Evolutionary conservation across 2,888 invertebrate genomes (phyloP).

Genomic region (Melipona beecheii): DNA sequence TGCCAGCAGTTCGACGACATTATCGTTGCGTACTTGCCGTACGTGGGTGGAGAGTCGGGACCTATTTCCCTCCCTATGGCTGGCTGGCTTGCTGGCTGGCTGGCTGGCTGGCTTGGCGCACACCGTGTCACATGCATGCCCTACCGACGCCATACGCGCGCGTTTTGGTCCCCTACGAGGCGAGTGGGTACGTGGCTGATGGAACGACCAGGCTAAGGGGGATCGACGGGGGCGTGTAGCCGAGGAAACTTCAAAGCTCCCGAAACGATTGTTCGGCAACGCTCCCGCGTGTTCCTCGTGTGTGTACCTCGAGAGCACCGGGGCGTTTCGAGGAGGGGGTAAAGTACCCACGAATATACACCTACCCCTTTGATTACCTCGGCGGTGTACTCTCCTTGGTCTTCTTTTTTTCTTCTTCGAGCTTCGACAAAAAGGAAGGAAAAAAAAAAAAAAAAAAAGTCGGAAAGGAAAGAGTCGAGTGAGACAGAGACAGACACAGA

Average conservation of each 20-base stretch:
- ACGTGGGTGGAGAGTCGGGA: slow-evolving; percentile 58
- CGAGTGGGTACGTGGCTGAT: slow-evolving; percentile 39
- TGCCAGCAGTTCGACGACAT: slow-evolving; percentile 65
- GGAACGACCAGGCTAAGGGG: slow-evolving; percentile 36
- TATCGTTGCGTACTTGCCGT: slow-evolving; percentile 56
- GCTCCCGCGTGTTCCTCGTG: slow-evolving; percentile 68
- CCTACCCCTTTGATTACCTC: slow-evolving; percentile 79
- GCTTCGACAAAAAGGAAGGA: slow-evolving; percentile 38
- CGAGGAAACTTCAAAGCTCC: slow-evolving; percentile 78
- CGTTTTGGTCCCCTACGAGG: slow-evolving; percentile 37
- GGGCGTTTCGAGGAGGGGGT: slow-evolving; percentile 67
- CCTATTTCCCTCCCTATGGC: slow-evolving; percentile 56
- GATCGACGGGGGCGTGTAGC: slow-evolving; percentile 56
- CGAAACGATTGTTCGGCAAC: slow-evolving; percentile 80
- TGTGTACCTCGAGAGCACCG: slow-evolving; percentile 68
- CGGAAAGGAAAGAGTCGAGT: slow-evolving; percentile 27
- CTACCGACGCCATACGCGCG: slow-evolving; percentile 47
- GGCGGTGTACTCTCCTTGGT: slow-evolving; percentile 63
- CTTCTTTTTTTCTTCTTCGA: slow-evolving; percentile 51
- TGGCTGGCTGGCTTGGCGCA: background rate
- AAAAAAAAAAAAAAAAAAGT: slow-evolving; percentile 4
- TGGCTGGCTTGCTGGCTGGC: background rate
- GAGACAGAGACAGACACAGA: background rate
- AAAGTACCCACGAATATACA: slow-evolving; percentile 75
- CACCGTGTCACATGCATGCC: slow-evolving; percentile 39